Evolutionary conservation across 2,113 vertebrate genomes (phyloP).

Genomic region (Callorhinus ursinus): DNA sequence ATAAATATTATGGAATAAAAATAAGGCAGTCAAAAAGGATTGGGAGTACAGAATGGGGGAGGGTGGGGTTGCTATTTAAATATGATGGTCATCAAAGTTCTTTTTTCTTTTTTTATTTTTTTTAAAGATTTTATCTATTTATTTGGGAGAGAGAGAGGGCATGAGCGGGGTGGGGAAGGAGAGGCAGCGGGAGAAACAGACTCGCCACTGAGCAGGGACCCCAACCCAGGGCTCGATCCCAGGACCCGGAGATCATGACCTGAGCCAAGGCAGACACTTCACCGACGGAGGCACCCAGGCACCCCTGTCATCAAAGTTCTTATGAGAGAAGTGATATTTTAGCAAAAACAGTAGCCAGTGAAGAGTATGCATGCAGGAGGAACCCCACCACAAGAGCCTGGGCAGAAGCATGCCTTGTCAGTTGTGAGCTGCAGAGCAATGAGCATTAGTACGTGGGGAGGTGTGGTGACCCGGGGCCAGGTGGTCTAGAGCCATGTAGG

Average conservation of each 20-base stretch:
- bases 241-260: too few species aligned
- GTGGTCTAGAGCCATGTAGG: fast-evolving
- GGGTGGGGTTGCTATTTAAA: neutral
- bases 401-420: neutral
- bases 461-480: fast-evolving
- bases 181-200: neutral
- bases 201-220: neutral
- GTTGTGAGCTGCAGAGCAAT: neutral
- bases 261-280: too few species aligned
- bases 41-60: too few species aligned
- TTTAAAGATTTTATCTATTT: neutral
- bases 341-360: neutral
- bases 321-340: neutral
- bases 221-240: too few species aligned
- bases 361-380: neutral
- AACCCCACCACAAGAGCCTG: neutral
- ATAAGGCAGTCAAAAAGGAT: neutral
- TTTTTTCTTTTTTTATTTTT: neutral
- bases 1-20: neutral
- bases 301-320: neutral
- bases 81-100: neutral
- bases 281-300: too few species aligned
- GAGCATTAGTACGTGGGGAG: too few species aligned
- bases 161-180: neutral
- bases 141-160: neutral